A percentile compares a stretch with the other conserved stretches of the same genome.
phyloP scores from a whole-genome alignment of 2,888 invertebrate species.

The Euproctis similis region DNA sequence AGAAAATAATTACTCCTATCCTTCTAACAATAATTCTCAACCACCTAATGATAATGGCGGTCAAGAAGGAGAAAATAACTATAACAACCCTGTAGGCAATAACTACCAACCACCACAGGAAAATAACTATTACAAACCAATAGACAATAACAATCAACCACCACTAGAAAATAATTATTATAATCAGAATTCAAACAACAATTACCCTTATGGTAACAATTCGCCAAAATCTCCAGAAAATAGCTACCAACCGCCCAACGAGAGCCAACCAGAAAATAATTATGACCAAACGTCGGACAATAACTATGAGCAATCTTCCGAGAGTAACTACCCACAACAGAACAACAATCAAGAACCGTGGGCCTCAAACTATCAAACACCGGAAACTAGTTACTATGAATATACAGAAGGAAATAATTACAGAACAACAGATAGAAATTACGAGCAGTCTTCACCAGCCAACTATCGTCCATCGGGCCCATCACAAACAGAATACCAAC shows the following conservation, averaged over 20 bases:
- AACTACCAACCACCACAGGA: constrained; percentile 5
- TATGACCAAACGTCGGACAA: constrained; percentile 3
- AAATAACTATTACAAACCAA: constrained; percentile 1
- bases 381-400: background rate
- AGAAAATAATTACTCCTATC: constrained; percentile 3
- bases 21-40: constrained; percentile 2
- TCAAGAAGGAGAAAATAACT: constrained; percentile 6
- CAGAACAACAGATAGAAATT: constrained; percentile 8
- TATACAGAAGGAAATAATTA: constrained; percentile 1
- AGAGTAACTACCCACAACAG: constrained; percentile 1
- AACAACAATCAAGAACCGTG: constrained; percentile 3
- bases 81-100: constrained; percentile 9
- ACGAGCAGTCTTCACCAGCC: constrained; percentile 7
- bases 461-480: constrained; percentile 2
- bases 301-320: background rate
- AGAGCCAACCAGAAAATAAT: constrained; percentile 11
- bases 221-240: constrained; percentile 1
- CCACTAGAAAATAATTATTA: constrained; percentile 3
- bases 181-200: constrained; percentile 5
- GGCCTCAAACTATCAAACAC: background rate
- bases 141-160: background rate
- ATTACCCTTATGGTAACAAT: constrained; percentile 1
- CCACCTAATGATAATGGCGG: constrained; percentile 3
- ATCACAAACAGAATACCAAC: constrained; percentile 8
- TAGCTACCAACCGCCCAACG: constrained; percentile 5